Base-by-base conservation (phyloP, 2,113 vertebrate species). In the Girardinichthys multiradiatus region DNA sequence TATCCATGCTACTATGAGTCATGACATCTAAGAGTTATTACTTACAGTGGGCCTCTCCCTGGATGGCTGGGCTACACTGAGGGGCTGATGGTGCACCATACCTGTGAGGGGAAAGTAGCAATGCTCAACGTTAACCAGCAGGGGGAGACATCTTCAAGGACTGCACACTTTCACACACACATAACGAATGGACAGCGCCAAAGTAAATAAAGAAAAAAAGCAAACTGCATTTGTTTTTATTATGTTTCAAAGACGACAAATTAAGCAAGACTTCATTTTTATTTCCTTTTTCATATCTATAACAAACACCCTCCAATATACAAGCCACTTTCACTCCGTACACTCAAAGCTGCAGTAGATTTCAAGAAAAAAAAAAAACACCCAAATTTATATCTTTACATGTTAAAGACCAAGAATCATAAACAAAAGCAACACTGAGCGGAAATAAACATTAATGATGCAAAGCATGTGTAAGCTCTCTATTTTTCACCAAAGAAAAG, bases 31-130 rank as follows among this genome's bases (percentile, higher is more conserved):
- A n/a, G n/a, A 17, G 1, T 15, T 1, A 14, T 33, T 30, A 97
- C 97, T 97, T 92, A 98, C 97, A 78, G 95, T 91, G 78, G 95
- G 93, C 87, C 95, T 96, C 84, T 98, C 96, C 91, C 95, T 96
- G 76, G 96, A 94, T 89, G 96, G 96, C 84, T 96, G 96, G 90
- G 94, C 94, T 73, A 95, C 92, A 88, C 95, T 94, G 81, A 96
- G 94, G 77, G 94, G 94, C 88, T 96, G 96, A 79, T 95, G 90
- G 79, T 93, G 93, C 82, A 97, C 97, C 85, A 95, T 85, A 84
- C 94, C 94, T 90, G 90, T 31, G 82, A 65, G 81, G 17, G 30
- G 62, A 82, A 76, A 12, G 74, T 1, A 71, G 2, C 45, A 21
- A 64, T 2, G 19, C n/a, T 83, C 29, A 21, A 11, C 4, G 1